Base-by-base conservation (phyloP, 2,797 vertebrate species). In the Leptoclinus maculatus region DNA sequence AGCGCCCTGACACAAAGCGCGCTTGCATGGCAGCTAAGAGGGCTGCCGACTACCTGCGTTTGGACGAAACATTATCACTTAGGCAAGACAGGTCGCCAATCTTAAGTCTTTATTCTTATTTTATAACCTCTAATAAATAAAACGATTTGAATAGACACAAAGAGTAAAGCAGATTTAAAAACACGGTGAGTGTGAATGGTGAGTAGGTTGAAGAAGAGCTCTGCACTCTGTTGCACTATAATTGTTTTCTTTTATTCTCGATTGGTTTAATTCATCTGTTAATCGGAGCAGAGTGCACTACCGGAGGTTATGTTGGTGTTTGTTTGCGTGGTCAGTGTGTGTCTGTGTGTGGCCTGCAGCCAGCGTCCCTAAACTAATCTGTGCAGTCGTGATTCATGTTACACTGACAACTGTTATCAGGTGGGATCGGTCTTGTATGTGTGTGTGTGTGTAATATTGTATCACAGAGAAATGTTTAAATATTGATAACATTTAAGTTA, bases 341-440 rank as follows among this genome's bases (percentile, higher is more conserved):
- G 13, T 54, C 34, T 21, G 27, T 68, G 16, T 43, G 41, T 16
- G 23, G 7, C 41, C 21, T 32, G 21, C 27, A 56, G 12, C 27
- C 21, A 21, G 32, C 11, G 29, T 36, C n/a, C 32, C 41, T 32
- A 8, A 8, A 47, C 45, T 21, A 7, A 8, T 66, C 5, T 58
- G 27, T 58, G 27, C 32, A 14, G 34, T 29, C 54, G 39, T 74
- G 29, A 70, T 57, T 65, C 53, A 73, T n/a, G 36, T 38, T 54
- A 47, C 29, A 56, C 6, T 34, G 32, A 74, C 60, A 75, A 17
- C 45, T 63, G 16, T 56, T 57, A 77, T 71, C 43, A 68, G 47
- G 19, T 10, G n/a, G 10, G 13, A 59, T 32, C 2, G 13, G 21
- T 45, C 1, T 8, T 25, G 51, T 34, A 56, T 29, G 5, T 32